A percentile compares a stretch with the other conserved stretches of the same genome.
Evolutionary conservation across 1,140 invertebrate species (phyloP).

Genomic region (Leptonema lineaticorne): DNA sequence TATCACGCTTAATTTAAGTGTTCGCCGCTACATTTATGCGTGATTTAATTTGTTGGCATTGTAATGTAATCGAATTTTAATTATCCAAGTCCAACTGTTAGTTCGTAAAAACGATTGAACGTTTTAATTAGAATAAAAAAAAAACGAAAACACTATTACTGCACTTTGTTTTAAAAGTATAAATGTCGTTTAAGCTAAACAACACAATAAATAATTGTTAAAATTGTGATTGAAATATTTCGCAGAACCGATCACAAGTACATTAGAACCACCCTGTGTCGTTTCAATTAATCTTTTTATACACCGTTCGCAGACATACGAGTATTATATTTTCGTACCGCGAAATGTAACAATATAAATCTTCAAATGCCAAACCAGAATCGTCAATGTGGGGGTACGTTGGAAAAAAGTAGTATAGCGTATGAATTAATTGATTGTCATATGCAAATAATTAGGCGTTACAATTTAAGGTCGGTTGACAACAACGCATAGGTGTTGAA

Average conservation of each 20-base stretch:
- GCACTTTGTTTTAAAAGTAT: too few species aligned
- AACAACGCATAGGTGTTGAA: constrained; percentile 17
- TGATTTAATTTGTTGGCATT: too few species aligned
- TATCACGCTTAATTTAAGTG: too few species aligned
- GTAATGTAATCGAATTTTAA: too few species aligned
- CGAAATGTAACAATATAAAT: background rate
- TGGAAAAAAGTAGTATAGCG: background rate
- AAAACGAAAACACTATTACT: background rate
- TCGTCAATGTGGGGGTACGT: too few species aligned
- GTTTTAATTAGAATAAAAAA: too few species aligned
- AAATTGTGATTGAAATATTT: background rate
- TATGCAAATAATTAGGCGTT: constrained; percentile 26
- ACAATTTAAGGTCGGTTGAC: constrained; percentile 6
- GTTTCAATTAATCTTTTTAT: background rate
- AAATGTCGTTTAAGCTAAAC: too few species aligned
- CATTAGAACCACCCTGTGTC: too few species aligned
- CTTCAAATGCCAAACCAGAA: constrained; percentile 7
- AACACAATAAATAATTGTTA: background rate
- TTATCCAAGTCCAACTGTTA: too few species aligned
- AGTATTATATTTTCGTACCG: background rate
- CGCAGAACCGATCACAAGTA: too few species aligned
- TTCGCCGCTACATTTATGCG: too few species aligned
- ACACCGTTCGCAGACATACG: background rate
- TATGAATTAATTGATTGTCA: constrained; percentile 8
- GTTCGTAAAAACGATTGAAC: too few species aligned